phyloP scores from a whole-genome alignment of 2,113 vertebrate genomes.

The Sorex fumeus region DNA sequence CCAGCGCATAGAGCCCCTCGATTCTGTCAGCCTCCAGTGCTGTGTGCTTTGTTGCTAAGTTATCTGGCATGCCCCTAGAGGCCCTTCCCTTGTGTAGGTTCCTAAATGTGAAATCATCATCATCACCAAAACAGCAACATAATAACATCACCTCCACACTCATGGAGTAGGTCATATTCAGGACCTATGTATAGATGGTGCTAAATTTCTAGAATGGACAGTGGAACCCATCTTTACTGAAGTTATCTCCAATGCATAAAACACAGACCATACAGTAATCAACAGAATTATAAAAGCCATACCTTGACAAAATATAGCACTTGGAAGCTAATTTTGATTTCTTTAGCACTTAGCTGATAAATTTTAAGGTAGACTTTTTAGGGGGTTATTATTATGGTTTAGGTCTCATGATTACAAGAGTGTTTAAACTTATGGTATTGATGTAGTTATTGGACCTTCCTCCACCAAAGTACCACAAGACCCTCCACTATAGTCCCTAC shows the following conservation, averaged over 20 bases:
- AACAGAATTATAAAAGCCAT: conserved; percentile 38
- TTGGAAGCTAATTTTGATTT: not conserved
- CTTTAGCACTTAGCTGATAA: not conserved
- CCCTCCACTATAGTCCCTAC: too few species aligned
- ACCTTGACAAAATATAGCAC: not conserved
- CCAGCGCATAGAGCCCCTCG: rapidly evolving
- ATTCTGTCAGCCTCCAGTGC: not conserved
- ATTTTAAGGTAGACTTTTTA: not conserved
- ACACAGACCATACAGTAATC: not conserved
- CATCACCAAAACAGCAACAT: not conserved
- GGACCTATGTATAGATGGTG: not conserved
- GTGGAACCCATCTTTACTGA: not conserved
- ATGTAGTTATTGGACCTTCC: too few species aligned
- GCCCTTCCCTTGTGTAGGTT: not conserved
- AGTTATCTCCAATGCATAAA: not conserved
- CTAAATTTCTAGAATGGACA: not conserved
- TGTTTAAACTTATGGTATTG: too few species aligned
- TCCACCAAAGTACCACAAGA: too few species aligned
- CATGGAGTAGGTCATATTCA: not conserved
- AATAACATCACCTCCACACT: not conserved
- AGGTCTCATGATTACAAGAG: too few species aligned
- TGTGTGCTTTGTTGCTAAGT: not conserved
- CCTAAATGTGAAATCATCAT: not conserved
- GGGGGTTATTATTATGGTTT: too few species aligned
- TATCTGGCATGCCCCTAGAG: not conserved